Evolutionary conservation across 2,888 invertebrate species (phyloP).

Genomic region (Lasioglossum lativentre): DNA sequence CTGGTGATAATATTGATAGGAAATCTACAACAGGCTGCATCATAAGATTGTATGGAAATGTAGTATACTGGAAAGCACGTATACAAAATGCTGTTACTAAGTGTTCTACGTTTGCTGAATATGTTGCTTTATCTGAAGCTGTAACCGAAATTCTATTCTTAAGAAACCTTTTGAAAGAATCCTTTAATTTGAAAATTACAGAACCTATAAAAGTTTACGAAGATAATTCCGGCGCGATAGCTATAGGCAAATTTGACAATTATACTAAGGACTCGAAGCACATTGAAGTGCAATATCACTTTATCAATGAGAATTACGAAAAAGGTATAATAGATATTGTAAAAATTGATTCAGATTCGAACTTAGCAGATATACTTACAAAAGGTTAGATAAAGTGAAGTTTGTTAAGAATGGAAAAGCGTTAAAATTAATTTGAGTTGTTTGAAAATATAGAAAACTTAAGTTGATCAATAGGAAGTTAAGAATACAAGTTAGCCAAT

Average conservation of each 20-base stretch:
- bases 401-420: constrained; percentile 17
- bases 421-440: constrained; percentile 3
- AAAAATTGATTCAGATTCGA: background rate
- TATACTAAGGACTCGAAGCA: constrained; percentile 29
- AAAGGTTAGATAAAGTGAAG: background rate
- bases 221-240: background rate
- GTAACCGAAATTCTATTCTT: background rate
- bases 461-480: no score
- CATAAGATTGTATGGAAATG: constrained; percentile 77
- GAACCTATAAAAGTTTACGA: background rate
- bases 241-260: background rate
- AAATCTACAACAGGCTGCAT: constrained; percentile 68
- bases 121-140: constrained; percentile 20
- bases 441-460: no score
- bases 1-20: constrained; percentile 31
- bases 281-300: constrained; percentile 57
- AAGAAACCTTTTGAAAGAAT: background rate
- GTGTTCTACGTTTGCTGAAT: constrained; percentile 22
- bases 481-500: no score
- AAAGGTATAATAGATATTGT: constrained; percentile 17
- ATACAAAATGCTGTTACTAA: constrained; percentile 9
- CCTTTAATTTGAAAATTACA: background rate
- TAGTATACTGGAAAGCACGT: constrained; percentile 43
- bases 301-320: constrained; percentile 13
- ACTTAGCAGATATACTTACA: constrained; percentile 22